A percentile compares a stretch with the other conserved stretches of the same genome.
Conservation (phyloP, 2,888 invertebrate genomes). For the Meghimatium bilineatum region DNA sequence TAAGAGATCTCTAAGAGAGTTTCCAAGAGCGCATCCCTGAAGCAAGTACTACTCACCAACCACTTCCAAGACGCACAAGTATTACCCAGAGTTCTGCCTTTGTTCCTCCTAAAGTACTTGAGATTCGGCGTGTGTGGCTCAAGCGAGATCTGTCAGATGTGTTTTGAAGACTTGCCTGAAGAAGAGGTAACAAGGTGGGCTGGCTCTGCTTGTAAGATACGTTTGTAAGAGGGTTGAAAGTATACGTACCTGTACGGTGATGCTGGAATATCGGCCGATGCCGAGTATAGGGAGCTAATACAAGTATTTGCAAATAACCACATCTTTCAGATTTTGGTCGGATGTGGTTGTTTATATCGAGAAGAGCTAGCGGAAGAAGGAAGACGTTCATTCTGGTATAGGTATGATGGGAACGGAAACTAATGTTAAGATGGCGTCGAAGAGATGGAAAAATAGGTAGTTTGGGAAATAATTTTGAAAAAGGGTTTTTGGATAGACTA, state of each 20-base stretch:
- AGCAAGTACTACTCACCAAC: slow-evolving; percentile 32
- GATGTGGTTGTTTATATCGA: slow-evolving; percentile 1
- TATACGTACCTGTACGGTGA: not conserved
- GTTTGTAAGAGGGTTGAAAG: not conserved
- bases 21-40: not conserved
- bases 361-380: slow-evolving; percentile 7
- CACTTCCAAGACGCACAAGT: slow-evolving; percentile 12
- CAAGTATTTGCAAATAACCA: not conserved
- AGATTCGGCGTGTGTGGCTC: slow-evolving; percentile 41
- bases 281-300: not conserved
- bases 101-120: slow-evolving; percentile 35
- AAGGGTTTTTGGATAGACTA: not conserved
- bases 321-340: not conserved
- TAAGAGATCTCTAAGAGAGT: slow-evolving; percentile 16
- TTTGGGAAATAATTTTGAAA: not conserved
- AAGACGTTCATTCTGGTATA: not conserved
- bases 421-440: not conserved
- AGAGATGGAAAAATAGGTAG: not conserved
- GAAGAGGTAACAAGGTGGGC: slow-evolving; percentile 17
- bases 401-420: slow-evolving; percentile 13
- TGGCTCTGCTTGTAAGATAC: not conserved
- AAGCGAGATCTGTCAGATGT: not conserved
- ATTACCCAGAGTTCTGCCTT: slow-evolving; percentile 29
- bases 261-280: not conserved
- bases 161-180: not conserved